Percentiles rank a stretch among this genome's conserved stretches.
These are phyloP conservation scores for Ochotona curzoniae DNA, from an alignment of 2,113 vertebrate genomes.

Conservation along the genomic window DNA sequence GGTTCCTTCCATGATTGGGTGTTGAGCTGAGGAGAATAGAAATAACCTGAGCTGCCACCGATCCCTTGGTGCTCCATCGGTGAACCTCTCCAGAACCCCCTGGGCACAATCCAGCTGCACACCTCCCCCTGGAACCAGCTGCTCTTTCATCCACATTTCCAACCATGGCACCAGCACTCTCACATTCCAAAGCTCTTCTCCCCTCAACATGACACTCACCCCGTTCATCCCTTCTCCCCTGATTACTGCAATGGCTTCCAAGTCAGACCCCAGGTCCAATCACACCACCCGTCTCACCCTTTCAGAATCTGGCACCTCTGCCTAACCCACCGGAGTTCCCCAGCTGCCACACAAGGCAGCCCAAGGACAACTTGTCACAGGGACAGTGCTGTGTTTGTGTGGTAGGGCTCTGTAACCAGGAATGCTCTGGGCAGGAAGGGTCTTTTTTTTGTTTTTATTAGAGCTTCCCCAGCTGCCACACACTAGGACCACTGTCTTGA, in stretches of 20 bases:
- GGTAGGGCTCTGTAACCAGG: not conserved
- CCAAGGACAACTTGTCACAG: not conserved
- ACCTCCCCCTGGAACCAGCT: not conserved
- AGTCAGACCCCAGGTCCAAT: not conserved
- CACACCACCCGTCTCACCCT: not conserved
- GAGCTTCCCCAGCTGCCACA: not conserved
- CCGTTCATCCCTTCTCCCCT: fast-evolving
- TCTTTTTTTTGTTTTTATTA: not conserved
- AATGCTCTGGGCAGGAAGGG: not conserved
- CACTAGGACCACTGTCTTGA: not conserved
- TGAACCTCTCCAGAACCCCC: not conserved
- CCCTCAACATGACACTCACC: not conserved
- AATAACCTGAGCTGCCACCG: not conserved
- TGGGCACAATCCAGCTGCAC: not conserved
- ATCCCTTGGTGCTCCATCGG: not conserved
- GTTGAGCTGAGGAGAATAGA: not conserved
- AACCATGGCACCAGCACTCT: not conserved
- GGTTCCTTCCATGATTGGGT: not conserved
- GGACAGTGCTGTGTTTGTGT: not conserved
- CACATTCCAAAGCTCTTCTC: not conserved
- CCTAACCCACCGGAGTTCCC: not conserved
- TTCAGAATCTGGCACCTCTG: not conserved
- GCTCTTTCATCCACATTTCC: not conserved
- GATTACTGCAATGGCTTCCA: not conserved
- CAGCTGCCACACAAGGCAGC: not conserved